Percentiles rank a stretch among this genome's conserved stretches.
phyloP scores from a whole-genome alignment of 2,113 vertebrate genomes.

The Pseudopodoces humilis region DNA sequence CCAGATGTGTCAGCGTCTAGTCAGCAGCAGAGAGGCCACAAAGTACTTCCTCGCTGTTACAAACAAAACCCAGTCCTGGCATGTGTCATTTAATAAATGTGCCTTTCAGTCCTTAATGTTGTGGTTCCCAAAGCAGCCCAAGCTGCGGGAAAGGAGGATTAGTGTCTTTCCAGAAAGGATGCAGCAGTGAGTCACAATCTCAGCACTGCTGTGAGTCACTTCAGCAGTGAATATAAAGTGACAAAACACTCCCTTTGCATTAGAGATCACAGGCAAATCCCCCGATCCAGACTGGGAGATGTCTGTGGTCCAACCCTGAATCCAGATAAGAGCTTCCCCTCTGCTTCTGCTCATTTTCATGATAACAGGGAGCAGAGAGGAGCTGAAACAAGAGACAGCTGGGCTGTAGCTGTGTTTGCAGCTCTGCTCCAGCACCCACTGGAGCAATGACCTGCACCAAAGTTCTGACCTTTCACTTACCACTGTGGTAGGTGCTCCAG shows the following conservation, averaged over 20 bases:
- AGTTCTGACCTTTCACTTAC: neutral
- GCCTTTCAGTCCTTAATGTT: constrained; percentile 21
- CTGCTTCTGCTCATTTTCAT: neutral
- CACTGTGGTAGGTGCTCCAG: neutral
- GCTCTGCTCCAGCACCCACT: neutral
- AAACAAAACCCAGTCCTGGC: constrained; percentile 5
- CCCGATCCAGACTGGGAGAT: neutral
- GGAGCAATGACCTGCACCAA: neutral
- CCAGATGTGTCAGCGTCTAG: constrained; percentile 49
- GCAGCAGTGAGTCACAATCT: constrained; percentile 53
- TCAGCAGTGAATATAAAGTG: neutral
- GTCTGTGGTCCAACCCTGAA: neutral
- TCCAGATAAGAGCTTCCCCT: neutral
- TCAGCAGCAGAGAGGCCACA: constrained; percentile 11
- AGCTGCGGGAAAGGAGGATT: constrained; percentile 61
- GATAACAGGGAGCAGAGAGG: neutral
- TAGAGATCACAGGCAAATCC: neutral
- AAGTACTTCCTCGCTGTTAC: neutral
- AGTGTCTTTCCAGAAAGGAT: constrained; percentile 61
- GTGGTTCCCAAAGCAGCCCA: constrained; percentile 40
- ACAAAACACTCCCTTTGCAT: constrained; percentile 33
- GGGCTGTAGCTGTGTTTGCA: neutral
- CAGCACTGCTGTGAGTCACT: constrained; percentile 51
- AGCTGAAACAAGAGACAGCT: neutral
- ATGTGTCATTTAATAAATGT: constrained; percentile 26